These are phyloP conservation scores for Drosophila kohkoa DNA, from an alignment of 1,140 invertebrate species.

Conservation along the genomic window DNA sequence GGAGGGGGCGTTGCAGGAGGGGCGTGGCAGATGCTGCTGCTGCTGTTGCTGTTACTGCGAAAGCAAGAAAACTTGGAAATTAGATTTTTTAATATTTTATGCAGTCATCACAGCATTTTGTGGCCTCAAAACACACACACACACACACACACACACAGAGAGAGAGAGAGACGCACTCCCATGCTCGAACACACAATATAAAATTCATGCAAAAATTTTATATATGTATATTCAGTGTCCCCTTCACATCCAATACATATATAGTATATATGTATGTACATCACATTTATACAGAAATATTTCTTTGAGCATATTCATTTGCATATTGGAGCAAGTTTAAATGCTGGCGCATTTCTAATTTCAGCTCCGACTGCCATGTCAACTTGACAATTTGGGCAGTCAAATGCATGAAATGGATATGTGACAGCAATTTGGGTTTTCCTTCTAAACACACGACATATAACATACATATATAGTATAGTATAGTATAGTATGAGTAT, in stretches of 20 bases:
- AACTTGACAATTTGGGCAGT: conserved; percentile 76
- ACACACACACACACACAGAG: conserved; percentile 9
- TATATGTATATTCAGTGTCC: conserved; percentile 15
- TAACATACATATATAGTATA: too few relatives aligned
- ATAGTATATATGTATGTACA: neutral
- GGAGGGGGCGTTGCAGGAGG: conserved; percentile 12
- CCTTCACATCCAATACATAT: neutral
- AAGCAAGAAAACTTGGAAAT: conserved; percentile 67
- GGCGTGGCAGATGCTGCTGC: conserved; percentile 38
- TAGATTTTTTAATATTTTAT: conserved; percentile 81
- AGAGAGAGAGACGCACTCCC: neutral
- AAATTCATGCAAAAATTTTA: conserved; percentile 65
- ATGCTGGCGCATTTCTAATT: conserved; percentile 78
- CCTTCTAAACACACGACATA: neutral
- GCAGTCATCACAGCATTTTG: conserved; percentile 66
- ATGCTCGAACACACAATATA: conserved; percentile 45
- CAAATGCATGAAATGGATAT: conserved; percentile 67
- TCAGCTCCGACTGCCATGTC: conserved; percentile 65
- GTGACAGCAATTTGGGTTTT: conserved; percentile 52
- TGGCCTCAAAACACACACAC: conserved; percentile 62
- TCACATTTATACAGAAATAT: conserved; percentile 12
- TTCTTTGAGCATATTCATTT: conserved; percentile 58
- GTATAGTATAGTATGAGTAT: neutral
- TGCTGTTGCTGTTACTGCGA: conserved; percentile 11
- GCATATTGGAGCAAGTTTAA: conserved; percentile 62